phyloP scores from a whole-genome alignment of 2,797 vertebrate genomes.

The Phyllotis vaccarum region DNA sequence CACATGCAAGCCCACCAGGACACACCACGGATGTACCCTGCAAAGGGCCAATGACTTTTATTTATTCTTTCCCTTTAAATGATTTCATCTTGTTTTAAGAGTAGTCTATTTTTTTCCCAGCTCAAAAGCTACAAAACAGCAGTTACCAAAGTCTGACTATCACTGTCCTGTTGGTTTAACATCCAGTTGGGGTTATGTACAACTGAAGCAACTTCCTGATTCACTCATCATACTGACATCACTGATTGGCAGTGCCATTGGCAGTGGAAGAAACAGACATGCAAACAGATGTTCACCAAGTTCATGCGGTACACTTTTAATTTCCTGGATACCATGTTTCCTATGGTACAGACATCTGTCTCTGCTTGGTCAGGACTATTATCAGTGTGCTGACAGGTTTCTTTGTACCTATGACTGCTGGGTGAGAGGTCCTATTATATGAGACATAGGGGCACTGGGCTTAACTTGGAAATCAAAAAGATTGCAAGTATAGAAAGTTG shows the following conservation, averaged over 20 bases:
- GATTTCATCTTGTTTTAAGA: neutral
- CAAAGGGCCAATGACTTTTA: neutral
- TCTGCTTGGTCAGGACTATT: constrained; percentile 28
- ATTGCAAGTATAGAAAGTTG: neutral
- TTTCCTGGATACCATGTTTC: constrained; percentile 49
- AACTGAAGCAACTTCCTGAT: constrained; percentile 59
- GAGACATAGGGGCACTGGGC: constrained; percentile 4
- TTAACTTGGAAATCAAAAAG: constrained; percentile 59
- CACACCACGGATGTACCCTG: neutral
- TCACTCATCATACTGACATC: neutral
- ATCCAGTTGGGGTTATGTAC: neutral
- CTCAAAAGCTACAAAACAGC: constrained; percentile 15
- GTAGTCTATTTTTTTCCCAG: constrained; percentile 14
- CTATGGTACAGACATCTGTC: neutral
- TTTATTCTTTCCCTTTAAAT: neutral
- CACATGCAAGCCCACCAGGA: constrained; percentile 37
- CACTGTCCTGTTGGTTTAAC: constrained; percentile 1
- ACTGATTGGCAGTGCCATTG: constrained; percentile 42
- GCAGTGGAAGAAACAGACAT: constrained; percentile 47
- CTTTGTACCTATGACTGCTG: constrained; percentile 56
- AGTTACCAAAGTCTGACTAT: constrained; percentile 2
- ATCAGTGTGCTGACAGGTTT: constrained; percentile 50
- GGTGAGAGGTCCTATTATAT: neutral
- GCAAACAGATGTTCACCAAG: neutral
- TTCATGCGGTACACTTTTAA: neutral